phyloP scores from a whole-genome alignment of 2,888 invertebrate species.

The Aradus depressus region DNA sequence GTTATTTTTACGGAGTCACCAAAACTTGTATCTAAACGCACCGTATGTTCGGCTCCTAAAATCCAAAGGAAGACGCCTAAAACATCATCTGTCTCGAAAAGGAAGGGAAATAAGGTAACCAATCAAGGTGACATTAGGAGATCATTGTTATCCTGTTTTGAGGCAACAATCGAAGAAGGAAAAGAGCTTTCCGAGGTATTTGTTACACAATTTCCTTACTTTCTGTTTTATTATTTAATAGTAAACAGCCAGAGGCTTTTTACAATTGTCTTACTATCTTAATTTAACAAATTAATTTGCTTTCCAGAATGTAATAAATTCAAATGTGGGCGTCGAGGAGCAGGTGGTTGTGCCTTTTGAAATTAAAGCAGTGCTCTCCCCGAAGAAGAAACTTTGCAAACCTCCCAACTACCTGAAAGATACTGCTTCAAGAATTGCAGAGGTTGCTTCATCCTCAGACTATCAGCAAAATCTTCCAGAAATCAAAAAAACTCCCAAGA shows the following conservation, averaged over 20 bases:
- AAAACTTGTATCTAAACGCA: constrained; percentile 2
- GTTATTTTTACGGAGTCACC: constrained; percentile 10
- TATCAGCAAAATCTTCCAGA: too few relatives aligned
- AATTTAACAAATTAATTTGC: not conserved
- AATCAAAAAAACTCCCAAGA: too few relatives aligned
- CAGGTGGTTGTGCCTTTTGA: constrained; percentile 21
- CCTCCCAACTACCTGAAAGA: too few relatives aligned
- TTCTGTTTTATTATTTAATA: not conserved
- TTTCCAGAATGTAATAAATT: not conserved
- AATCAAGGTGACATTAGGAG: constrained; percentile 11
- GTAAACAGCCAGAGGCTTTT: not conserved
- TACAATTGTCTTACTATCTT: not conserved
- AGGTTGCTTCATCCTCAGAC: too few relatives aligned
- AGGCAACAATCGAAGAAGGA: constrained; percentile 1
- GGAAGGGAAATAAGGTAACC: not conserved
- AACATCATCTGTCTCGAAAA: constrained; percentile 6
- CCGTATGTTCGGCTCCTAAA: not conserved
- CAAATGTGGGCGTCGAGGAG: not conserved
- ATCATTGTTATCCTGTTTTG: constrained; percentile 9
- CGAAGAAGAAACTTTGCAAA: constrained; percentile 13
- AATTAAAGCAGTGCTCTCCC: constrained; percentile 21
- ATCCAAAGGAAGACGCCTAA: constrained; percentile 6
- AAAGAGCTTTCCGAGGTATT: not conserved
- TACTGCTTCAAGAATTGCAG: too few relatives aligned
- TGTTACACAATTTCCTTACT: not conserved